Percentiles rank a stretch among this genome's conserved stretches.
These are phyloP conservation scores for Sebastes nivosus DNA, from an alignment of 2,797 vertebrate species.

Conservation along the genomic window DNA sequence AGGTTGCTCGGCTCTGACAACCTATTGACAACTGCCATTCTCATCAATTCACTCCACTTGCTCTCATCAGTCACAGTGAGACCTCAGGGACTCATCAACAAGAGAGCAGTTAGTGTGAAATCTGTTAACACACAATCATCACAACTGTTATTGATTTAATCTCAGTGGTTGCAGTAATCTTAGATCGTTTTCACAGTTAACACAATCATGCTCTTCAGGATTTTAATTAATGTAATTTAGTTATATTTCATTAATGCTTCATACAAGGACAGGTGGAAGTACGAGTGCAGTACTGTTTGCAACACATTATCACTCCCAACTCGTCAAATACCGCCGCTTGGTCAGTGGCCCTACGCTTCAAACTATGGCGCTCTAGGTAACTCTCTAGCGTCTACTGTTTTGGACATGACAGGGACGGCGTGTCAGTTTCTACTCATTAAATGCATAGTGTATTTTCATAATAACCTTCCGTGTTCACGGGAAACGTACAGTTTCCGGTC, in stretches of 20 bases:
- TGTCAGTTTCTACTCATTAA: no score
- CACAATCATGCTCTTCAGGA: neutral
- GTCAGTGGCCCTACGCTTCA: no score
- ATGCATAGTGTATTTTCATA: no score
- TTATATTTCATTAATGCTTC: neutral
- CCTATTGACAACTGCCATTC: neutral
- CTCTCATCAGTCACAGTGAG: constrained; percentile 3
- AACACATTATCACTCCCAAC: no score
- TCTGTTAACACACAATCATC: constrained; percentile 5
- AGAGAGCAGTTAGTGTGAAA: neutral
- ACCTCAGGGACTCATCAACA: constrained; percentile 4
- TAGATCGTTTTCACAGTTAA: constrained; percentile 18
- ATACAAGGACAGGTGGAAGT: no score
- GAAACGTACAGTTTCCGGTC: no score
- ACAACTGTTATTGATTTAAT: constrained; percentile 13
- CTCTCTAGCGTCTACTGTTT: no score
- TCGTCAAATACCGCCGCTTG: no score
- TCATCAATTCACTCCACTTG: neutral
- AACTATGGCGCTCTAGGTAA: no score
- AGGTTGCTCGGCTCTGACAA: constrained; percentile 8
- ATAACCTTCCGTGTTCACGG: no score
- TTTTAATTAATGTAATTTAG: constrained; percentile 9
- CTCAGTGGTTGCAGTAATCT: constrained; percentile 1
- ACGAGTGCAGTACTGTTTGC: neutral
- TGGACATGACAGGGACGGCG: no score